Base-by-base conservation (phyloP, 2,797 vertebrate species). In the Nyctibius grandis region DNA sequence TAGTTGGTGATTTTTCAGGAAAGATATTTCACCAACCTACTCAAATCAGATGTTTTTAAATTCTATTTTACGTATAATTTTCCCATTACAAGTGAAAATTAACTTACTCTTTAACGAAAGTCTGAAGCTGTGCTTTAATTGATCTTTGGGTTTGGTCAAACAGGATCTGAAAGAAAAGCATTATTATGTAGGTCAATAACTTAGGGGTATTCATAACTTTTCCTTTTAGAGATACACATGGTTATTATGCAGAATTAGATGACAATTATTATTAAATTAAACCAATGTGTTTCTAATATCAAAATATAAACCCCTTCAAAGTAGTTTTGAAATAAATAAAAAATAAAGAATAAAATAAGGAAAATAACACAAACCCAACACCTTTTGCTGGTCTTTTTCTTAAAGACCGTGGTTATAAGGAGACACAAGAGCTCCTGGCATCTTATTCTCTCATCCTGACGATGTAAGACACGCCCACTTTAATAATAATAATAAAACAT, bases 51-150 rank as follows among this genome's bases (percentile, higher is more conserved):
- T 33, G 34, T 20, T 82, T 65, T 25, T 12, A 53, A 68, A 74
- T 16, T 56, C 22, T 20, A 26, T 31, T 86, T 74, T 59, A 61
- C 9, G 8, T 33, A 11, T 9, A 20, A 56, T 68, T 83, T 70
- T 75, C 47, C 42, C 34, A 73, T 51, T 48, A 31, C n/a, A 84
- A 81, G 11, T 53, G 6, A 23, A 87, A 81, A 63, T 36, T 92
- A 94, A 99, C 99, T 99, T 98, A 99, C 99, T 99, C 99, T 98
- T 99, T 99, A 69, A 99, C 98, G 65, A 99, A 99, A n/a, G 98
- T 98, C 96, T 99, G 99, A 97, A 99, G 99, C 61, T 99, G 99
- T 57, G 98, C 98, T 98, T 99, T 99, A 98, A 99, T 99, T 48
- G 99, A 99, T 98, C 99, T 98, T 98, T 99, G 99, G 80, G 99